Base-by-base conservation (phyloP, 2,888 invertebrate genomes). In the Limenitis camilla region DNA sequence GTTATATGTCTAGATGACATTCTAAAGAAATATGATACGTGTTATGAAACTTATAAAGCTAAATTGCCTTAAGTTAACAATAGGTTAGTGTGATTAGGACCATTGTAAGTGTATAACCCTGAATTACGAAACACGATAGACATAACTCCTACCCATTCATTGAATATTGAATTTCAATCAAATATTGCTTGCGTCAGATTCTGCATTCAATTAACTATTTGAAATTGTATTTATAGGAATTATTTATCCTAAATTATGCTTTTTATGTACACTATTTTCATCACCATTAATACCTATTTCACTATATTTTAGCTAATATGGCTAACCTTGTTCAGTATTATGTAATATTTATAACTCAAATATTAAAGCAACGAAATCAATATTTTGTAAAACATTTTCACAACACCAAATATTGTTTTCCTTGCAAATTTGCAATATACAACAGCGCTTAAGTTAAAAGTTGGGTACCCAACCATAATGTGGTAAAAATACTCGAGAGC, bases 121-220 rank as follows among this genome's bases (percentile, higher is more conserved):
- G 55, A 57, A 52, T 52, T 58, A 45, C 43, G 49, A 55, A 52
- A 59, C 38, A 53, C 58, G 59, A 59, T 58, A 50, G 57, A 47
- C 47, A 49, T 49, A 51, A 49, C 51, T 51, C 61, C 61, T 56
- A 56, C 58, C 40, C 40, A 54, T 52, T 49, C 40, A 54, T 52
- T 49, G 52, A 56, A 47, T 48, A 39, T 59, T 53, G 56, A 47
- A 57, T 57, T 58, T 53, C 53, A 61, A 50, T 58, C 61, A 58
- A 58, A 61, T 53, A 54, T 52, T 62, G 58, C 56, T 60, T 61
- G 55, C 63, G 53, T 56, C 52, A 53, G 53, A 44, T 55, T 47
- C 32, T 41, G 43, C 56, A 54, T 59, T 61, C 61, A 52, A 19
- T 19, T 19, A 19, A 19, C 3, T 19, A 19, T 19, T 19, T 19